Evolutionary conservation across 1,140 invertebrate genomes (phyloP), one percentile per base, ranked within the genome.

Genomic region (Leptonema lineaticorne): DNA sequence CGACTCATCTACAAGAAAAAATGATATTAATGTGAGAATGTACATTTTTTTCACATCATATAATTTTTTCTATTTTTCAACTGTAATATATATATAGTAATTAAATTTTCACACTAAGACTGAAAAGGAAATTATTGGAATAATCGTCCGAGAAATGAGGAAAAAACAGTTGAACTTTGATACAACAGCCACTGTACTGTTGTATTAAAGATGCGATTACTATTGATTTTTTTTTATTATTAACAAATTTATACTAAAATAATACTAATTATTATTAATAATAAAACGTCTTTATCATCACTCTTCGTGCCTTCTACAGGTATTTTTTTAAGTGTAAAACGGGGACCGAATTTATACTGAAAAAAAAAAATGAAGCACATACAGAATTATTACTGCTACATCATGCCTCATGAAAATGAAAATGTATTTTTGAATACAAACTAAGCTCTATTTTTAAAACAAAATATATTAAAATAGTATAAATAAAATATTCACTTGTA

Each of bases 241-340:
- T n/a, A n/a, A n/a, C n/a, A n/a, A n/a, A n/a, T n/a, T 53, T 41
- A 41, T 11, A 41, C 37, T 16, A 4, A 53, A 26, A 53, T 7
- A 6, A 53, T 22, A 30, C 6, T 22, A 8, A 53, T n/a, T 53
- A 20, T 24, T n/a, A 59, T 3, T 33, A 59, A 16, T 14, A 53
- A 53, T 26, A 26, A 53, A 11, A 26, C 9, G 20, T 26, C 30
- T 57, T 27, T 63, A 63, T 63, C 59, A 58, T 69, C 26, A 68
- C 45, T 60, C 59, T 48, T 57, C 67, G 71, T 73, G 71, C 71
- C 71, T 73, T 73, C 50, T 9, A 63, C 58, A 26, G 11, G 65
- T 57, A 60, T 69, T 29, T 45, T 56, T 29, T 27, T 11, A 50
- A 64, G 30, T 50, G 29, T n/a, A n/a, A 41, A 50, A 50, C 11